phyloP scores from a whole-genome alignment of 2,797 vertebrate species.

The Myotis pilosus region DNA sequence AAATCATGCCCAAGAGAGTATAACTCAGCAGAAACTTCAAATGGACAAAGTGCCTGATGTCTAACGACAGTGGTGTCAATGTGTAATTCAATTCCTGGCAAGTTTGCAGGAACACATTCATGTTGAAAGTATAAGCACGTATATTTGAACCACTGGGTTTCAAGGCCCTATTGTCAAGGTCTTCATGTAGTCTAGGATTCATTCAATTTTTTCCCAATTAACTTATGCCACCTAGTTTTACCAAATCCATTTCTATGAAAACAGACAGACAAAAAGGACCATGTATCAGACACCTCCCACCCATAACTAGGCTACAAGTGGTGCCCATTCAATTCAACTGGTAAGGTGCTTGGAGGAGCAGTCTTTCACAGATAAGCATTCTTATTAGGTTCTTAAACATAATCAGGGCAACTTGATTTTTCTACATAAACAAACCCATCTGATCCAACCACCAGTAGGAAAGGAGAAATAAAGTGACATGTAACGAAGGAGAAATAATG shows the following conservation, averaged over 20 bases:
- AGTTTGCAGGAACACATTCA: slow-evolving; percentile 10
- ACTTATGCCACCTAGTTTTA: slow-evolving; percentile 18
- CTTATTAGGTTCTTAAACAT: slow-evolving; percentile 61
- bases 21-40: neutral
- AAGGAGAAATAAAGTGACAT: slow-evolving; percentile 63
- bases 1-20: neutral
- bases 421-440: slow-evolving; percentile 15
- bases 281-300: neutral
- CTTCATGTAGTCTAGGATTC: neutral
- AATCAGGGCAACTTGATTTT: slow-evolving; percentile 55
- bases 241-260: neutral
- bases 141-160: neutral
- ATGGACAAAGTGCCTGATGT: neutral
- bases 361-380: slow-evolving; percentile 28
- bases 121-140: neutral
- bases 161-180: neutral
- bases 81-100: neutral
- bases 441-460: slow-evolving; percentile 18
- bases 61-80: neutral
- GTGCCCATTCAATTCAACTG: slow-evolving; percentile 30
- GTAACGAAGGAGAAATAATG: neutral
- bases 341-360: slow-evolving; percentile 46
- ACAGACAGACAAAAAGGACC: neutral
- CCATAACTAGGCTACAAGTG: slow-evolving; percentile 57
- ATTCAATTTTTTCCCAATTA: neutral